A percentile compares a stretch with the other conserved stretches of the same genome.
phyloP scores from a whole-genome alignment of 1,140 invertebrate genomes.

The Batillaria attramentaria region DNA sequence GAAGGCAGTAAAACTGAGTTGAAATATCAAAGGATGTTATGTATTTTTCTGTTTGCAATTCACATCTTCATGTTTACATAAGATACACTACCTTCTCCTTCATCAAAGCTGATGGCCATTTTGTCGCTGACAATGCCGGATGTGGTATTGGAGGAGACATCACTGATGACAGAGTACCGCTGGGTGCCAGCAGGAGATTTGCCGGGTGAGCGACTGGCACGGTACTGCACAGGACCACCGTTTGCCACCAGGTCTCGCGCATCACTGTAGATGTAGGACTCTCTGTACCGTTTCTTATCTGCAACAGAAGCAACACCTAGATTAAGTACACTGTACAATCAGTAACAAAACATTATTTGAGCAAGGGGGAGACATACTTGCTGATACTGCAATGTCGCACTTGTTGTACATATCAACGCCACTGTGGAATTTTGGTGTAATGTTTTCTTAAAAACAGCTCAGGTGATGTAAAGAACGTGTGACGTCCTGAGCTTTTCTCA shows the following conservation, averaged over 20 bases:
- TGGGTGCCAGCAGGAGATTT: conserved; percentile 49
- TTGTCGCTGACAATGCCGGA: conserved; percentile 95
- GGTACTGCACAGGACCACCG: conserved; percentile 52
- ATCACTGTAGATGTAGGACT: conserved; percentile 73
- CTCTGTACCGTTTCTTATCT: conserved; percentile 71
- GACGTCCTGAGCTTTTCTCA: too few species aligned
- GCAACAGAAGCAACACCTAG: too few species aligned
- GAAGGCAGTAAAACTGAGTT: background rate
- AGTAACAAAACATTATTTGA: too few species aligned
- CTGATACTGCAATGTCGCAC: too few species aligned
- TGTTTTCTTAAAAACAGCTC: too few species aligned
- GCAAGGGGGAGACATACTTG: too few species aligned
- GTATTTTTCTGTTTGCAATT: too few species aligned
- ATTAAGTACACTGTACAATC: too few species aligned
- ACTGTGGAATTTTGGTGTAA: too few species aligned
- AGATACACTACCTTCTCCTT: conserved; percentile 76
- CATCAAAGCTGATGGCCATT: conserved; percentile 90
- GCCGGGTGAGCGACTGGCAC: conserved; percentile 42
- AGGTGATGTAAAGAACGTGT: too few species aligned
- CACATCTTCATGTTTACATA: conserved; percentile 4
- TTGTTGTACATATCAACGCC: too few species aligned
- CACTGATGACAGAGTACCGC: conserved; percentile 86
- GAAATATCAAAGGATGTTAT: background rate
- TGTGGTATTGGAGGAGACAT: conserved; percentile 93
- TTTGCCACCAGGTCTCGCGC: conserved; percentile 59